Evolutionary conservation across 2,113 vertebrate genomes (phyloP).

Genomic region (Ciconia stormi): DNA sequence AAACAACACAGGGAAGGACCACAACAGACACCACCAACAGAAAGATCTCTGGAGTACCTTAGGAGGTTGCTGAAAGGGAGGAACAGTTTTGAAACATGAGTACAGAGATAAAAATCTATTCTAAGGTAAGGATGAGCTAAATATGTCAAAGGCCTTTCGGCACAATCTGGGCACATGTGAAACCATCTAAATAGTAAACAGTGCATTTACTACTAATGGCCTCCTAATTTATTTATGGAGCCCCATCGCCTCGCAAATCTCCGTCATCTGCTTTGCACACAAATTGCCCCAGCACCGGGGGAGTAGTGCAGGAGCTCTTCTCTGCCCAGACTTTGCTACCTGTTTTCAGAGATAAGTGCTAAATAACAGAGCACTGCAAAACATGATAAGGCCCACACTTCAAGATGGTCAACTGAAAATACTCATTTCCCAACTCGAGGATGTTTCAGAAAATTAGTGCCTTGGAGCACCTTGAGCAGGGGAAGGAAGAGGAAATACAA

Average conservation of each 20-base stretch:
- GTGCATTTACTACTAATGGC: not conserved
- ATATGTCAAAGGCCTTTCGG: slow-evolving; percentile 21
- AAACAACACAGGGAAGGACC: not conserved
- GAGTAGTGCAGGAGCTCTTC: not conserved
- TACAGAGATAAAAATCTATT: slow-evolving; percentile 49
- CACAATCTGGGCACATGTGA: not conserved
- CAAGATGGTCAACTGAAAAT: not conserved
- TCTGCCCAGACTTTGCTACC: not conserved
- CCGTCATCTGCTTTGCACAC: not conserved
- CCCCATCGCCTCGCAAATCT: not conserved
- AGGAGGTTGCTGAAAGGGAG: not conserved
- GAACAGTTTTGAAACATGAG: slow-evolving; percentile 26
- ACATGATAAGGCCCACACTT: not conserved
- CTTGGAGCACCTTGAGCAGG: not conserved
- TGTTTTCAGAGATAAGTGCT: not conserved
- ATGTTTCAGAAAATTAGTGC: not conserved
- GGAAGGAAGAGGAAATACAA: slow-evolving; percentile 18
- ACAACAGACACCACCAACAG: not conserved
- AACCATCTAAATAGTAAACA: slow-evolving; percentile 22
- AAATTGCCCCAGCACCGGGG: not conserved
- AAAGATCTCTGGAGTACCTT: not conserved
- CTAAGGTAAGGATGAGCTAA: slow-evolving; percentile 48
- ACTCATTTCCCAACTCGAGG: not conserved
- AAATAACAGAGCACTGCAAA: not conserved
- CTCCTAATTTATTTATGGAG: slow-evolving; percentile 17